Evolutionary conservation across 2,888 invertebrate species (phyloP).

Genomic region (Polietes domitor): DNA sequence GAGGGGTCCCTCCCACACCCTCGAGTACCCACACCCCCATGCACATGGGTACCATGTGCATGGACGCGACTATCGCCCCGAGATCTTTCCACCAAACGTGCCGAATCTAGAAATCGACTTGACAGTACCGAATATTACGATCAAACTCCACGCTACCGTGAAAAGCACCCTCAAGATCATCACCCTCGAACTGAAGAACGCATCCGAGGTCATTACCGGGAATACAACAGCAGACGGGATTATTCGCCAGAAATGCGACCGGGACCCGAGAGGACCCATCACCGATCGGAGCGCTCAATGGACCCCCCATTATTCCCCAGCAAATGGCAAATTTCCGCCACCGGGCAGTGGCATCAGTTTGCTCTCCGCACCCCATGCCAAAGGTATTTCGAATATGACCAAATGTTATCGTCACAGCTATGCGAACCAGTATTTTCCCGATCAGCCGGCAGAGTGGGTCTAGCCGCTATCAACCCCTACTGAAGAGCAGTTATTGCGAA

Average conservation of each 20-base stretch:
- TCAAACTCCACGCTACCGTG: slow-evolving; percentile 47
- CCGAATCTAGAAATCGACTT: slow-evolving; percentile 59
- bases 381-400: slow-evolving; percentile 77
- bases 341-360: slow-evolving; percentile 66
- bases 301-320: slow-evolving; percentile 72
- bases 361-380: slow-evolving; percentile 71
- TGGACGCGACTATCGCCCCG: slow-evolving; percentile 51
- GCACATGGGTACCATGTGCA: slow-evolving; percentile 50
- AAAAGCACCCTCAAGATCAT: slow-evolving; percentile 44
- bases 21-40: slow-evolving; percentile 69
- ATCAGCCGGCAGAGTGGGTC: slow-evolving; percentile 79
- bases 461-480: slow-evolving; percentile 81
- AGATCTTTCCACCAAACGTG: slow-evolving; percentile 61
- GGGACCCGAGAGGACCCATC: slow-evolving; percentile 49
- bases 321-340: slow-evolving; percentile 70
- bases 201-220: slow-evolving; percentile 63
- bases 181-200: slow-evolving; percentile 57
- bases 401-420: slow-evolving; percentile 81
- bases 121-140: slow-evolving; percentile 65
- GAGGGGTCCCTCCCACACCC: slow-evolving; percentile 74
- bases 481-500: slow-evolving; percentile 56
- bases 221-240: slow-evolving; percentile 67
- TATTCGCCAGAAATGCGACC: slow-evolving; percentile 68
- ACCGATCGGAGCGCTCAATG: slow-evolving; percentile 60
- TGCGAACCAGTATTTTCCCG: slow-evolving; percentile 80